Conservation (phyloP, 2,888 invertebrate species). For the Tetragonula carbonaria region DNA sequence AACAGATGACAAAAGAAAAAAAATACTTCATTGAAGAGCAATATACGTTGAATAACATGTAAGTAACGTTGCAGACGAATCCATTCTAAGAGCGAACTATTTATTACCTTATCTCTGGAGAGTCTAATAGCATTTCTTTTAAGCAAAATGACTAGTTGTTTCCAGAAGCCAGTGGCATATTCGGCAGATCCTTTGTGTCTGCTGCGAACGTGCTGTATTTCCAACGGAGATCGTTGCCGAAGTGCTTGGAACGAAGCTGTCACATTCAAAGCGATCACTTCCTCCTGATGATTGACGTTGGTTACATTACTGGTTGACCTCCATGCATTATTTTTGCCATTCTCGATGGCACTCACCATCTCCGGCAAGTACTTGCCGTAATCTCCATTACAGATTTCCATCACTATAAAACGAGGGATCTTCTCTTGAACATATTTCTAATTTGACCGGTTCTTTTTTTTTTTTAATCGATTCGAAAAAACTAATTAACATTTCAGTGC, state of each 20-base stretch:
- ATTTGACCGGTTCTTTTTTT: background rate
- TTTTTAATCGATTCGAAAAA: background rate
- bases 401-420: conserved; percentile 85
- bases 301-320: conserved; percentile 74
- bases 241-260: conserved; percentile 86
- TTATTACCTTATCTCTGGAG: conserved; percentile 86
- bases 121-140: conserved; percentile 87
- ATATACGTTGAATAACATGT: background rate
- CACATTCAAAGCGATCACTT: conserved; percentile 85
- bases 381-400: conserved; percentile 93
- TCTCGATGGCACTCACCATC: conserved; percentile 87
- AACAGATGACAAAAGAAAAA: background rate
- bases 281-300: conserved; percentile 76
- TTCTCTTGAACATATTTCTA: too few species aligned
- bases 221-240: conserved; percentile 64
- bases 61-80: background rate
- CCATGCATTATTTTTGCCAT: conserved; percentile 87
- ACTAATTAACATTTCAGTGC: background rate
- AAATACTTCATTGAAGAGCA: background rate
- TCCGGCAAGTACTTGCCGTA: conserved; percentile 87
- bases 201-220: conserved; percentile 71
- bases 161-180: conserved; percentile 87
- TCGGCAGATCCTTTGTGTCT: conserved; percentile 72
- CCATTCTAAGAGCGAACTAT: background rate
- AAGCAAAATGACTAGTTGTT: conserved; percentile 87